phyloP scores from a whole-genome alignment of 2,888 invertebrate species.

The Nebria salina region DNA sequence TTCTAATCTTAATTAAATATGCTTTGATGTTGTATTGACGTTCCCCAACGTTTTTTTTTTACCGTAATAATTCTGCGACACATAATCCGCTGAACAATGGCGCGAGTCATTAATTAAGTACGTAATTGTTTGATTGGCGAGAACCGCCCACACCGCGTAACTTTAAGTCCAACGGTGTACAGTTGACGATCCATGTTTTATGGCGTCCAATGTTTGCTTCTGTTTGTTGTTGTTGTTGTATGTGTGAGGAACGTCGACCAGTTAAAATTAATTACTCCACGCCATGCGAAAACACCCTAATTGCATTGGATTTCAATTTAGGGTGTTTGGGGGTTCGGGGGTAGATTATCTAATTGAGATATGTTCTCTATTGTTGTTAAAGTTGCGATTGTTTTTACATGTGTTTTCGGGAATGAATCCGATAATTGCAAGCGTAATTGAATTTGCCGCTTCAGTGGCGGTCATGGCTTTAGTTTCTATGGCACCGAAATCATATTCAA shows the following conservation, averaged over 20 bases:
- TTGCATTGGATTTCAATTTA: conserved; percentile 11
- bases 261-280: neutral
- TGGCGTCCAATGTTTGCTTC: neutral
- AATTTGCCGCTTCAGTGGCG: neutral
- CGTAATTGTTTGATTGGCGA: neutral
- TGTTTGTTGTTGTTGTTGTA: neutral
- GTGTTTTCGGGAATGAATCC: neutral
- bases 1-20: neutral
- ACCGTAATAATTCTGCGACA: neutral
- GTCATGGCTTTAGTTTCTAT: too few relatives aligned
- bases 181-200: neutral
- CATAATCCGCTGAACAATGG: neutral
- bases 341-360: conserved; percentile 3
- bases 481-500: too few relatives aligned
- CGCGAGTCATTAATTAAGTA: neutral
- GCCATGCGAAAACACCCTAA: neutral
- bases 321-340: neutral
- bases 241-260: neutral
- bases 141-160: neutral
- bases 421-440: neutral
- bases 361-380: conserved; percentile 3
- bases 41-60: neutral
- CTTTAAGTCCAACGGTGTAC: neutral
- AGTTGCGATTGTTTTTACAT: conserved; percentile 2
- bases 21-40: neutral